Percentiles rank a stretch among this genome's conserved stretches.
Conservation (phyloP, 2,113 vertebrate genomes). For the Rutilus rutilus region DNA sequence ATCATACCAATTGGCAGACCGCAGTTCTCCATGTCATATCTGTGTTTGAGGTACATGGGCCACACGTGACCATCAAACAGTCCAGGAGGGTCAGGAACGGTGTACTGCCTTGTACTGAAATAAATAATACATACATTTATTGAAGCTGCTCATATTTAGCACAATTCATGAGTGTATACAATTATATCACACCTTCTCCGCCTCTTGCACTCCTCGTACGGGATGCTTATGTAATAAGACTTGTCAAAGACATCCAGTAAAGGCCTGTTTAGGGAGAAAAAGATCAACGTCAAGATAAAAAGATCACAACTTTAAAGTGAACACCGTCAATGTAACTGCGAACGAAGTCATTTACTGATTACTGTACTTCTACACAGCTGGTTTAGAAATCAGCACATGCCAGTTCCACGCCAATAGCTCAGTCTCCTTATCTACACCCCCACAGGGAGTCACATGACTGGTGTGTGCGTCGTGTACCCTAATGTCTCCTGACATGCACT, state of each 20-base stretch:
- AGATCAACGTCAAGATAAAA: neutral
- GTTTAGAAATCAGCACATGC: neutral
- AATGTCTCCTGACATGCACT: neutral
- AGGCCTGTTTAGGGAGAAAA: conserved; percentile 63
- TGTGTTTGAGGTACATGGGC: conserved; percentile 85
- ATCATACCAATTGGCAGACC: conserved; percentile 71
- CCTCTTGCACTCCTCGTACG: conserved; percentile 81
- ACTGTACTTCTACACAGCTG: neutral
- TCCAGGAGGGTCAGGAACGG: conserved; percentile 81
- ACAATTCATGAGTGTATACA: neutral
- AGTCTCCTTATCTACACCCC: conserved; percentile 40
- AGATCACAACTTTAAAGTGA: neutral
- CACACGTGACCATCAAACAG: conserved; percentile 84
- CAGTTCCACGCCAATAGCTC: neutral
- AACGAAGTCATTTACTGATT: neutral
- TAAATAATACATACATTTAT: conserved; percentile 4
- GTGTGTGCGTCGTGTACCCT: neutral
- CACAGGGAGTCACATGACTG: conserved; percentile 37
- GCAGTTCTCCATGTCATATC: conserved; percentile 71
- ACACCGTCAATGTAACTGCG: neutral
- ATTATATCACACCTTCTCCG: conserved; percentile 73
- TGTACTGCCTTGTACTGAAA: conserved; percentile 78
- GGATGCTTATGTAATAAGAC: conserved; percentile 76
- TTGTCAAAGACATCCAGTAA: conserved; percentile 75
- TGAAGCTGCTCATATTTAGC: neutral